These are phyloP conservation scores for Andrena trimmerana DNA, from an alignment of 2,888 invertebrate species.

Conservation along the genomic window DNA sequence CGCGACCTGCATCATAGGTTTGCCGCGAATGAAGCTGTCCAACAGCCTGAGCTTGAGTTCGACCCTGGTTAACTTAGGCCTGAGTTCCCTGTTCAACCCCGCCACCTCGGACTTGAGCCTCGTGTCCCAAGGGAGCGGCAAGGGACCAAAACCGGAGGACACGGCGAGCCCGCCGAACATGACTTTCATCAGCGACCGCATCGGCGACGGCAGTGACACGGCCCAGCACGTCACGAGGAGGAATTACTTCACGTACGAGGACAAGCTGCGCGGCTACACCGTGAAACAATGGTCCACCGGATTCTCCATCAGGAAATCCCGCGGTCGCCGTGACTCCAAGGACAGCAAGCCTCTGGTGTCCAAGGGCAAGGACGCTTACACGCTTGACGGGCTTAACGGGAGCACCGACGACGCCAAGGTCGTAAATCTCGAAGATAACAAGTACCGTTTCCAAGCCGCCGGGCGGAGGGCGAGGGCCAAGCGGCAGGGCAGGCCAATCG, in stretches of 20 bases:
- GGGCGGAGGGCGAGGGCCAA: constrained; percentile 64
- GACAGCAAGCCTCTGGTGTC: background rate
- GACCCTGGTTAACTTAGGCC: constrained; percentile 87
- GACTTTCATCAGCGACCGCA: constrained; percentile 64
- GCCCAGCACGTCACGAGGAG: constrained; percentile 3
- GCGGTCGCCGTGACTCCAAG: constrained; percentile 18
- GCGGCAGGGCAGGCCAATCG: constrained; percentile 72
- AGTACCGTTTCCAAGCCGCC: constrained; percentile 52
- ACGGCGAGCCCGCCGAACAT: too few species aligned
- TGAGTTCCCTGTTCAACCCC: constrained; percentile 88
- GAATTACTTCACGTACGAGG: constrained; percentile 76
- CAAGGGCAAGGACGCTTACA: constrained; percentile 16
- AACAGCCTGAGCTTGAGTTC: constrained; percentile 87
- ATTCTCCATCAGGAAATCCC: constrained; percentile 69
- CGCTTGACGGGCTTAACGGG: background rate
- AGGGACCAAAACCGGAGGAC: too few species aligned
- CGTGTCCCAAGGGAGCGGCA: constrained; percentile 86
- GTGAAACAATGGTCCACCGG: constrained; percentile 80
- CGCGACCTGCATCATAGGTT: constrained; percentile 86
- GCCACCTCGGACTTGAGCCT: constrained; percentile 89
- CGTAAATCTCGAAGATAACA: constrained; percentile 58
- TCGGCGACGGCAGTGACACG: constrained; percentile 37
- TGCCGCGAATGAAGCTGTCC: constrained; percentile 91
- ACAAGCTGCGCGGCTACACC: constrained; percentile 67
- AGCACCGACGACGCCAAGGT: constrained; percentile 23